Conservation (phyloP, 2,888 invertebrate genomes). For the Anoplius nigerrimus region DNA sequence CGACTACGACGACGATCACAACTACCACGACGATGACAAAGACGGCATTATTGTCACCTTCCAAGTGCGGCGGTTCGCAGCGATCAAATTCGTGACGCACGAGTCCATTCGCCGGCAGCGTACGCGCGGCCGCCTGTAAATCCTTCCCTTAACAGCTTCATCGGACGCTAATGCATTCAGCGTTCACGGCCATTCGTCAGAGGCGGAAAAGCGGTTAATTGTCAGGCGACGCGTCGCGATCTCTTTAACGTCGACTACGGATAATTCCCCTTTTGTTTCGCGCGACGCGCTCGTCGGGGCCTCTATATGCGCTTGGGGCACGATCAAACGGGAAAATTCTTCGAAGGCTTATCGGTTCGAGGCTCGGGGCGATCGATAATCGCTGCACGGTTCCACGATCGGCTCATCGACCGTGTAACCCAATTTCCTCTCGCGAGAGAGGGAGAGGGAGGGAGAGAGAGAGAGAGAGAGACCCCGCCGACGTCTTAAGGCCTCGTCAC, state of each 20-base stretch:
- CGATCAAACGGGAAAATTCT: conserved; percentile 13
- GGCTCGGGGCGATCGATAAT: conserved; percentile 23
- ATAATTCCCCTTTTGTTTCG: neutral
- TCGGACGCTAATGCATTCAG: too few species aligned
- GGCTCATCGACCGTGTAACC: conserved; percentile 55
- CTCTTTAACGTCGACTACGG: conserved; percentile 32
- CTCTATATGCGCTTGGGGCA: too few species aligned
- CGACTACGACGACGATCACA: too few species aligned
- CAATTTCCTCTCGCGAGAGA: conserved; percentile 45
- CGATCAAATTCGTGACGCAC: neutral
- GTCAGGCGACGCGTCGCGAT: conserved; percentile 15
- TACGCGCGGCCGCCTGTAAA: too few species aligned
- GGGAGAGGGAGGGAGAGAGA: too few species aligned
- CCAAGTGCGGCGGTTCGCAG: conserved; percentile 10
- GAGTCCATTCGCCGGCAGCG: too few species aligned
- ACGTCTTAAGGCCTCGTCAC: conserved; percentile 52
- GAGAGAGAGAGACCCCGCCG: too few species aligned
- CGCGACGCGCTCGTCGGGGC: neutral
- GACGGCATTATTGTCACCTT: conserved; percentile 35
- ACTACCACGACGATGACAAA: too few species aligned
- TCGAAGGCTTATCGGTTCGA: neutral
- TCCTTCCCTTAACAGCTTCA: too few species aligned
- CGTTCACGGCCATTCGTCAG: neutral
- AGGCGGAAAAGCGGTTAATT: neutral
- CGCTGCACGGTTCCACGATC: conserved; percentile 28